These are phyloP conservation scores for Rafetus swinhoei DNA, from an alignment of 2,113 vertebrate genomes.

Conservation along the genomic window DNA sequence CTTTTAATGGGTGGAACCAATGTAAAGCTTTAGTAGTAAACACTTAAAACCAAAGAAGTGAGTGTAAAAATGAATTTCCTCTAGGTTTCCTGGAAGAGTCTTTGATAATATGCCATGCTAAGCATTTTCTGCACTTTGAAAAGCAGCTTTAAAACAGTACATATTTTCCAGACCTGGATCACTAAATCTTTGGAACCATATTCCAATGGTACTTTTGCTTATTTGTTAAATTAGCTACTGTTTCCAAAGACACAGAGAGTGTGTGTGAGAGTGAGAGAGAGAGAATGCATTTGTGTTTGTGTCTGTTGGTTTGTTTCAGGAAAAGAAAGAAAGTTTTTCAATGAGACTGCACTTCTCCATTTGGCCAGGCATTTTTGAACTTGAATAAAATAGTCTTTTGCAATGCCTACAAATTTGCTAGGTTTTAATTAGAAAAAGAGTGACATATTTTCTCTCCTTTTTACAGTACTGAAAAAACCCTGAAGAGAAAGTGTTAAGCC, in stretches of 20 bases:
- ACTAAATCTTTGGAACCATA: neutral
- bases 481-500: neutral
- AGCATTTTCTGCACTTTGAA: neutral
- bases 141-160: neutral
- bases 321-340: neutral
- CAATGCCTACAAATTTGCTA: neutral
- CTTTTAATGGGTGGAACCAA: neutral
- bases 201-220: neutral
- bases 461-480: neutral
- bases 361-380: neutral
- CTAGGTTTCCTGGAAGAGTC: conserved; percentile 14
- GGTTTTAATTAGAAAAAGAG: neutral
- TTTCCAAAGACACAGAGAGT: neutral
- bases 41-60: conserved; percentile 15
- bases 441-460: neutral
- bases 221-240: neutral
- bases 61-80: conserved; percentile 23
- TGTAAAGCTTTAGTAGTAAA: conserved; percentile 12
- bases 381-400: neutral
- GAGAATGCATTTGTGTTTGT: neutral
- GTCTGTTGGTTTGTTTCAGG: accelerated
- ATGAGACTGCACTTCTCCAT: neutral
- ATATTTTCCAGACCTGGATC: neutral
- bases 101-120: neutral
- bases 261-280: no score